Base-by-base conservation (phyloP, 2,113 vertebrate species). In the Protomyctophum bolini region DNA sequence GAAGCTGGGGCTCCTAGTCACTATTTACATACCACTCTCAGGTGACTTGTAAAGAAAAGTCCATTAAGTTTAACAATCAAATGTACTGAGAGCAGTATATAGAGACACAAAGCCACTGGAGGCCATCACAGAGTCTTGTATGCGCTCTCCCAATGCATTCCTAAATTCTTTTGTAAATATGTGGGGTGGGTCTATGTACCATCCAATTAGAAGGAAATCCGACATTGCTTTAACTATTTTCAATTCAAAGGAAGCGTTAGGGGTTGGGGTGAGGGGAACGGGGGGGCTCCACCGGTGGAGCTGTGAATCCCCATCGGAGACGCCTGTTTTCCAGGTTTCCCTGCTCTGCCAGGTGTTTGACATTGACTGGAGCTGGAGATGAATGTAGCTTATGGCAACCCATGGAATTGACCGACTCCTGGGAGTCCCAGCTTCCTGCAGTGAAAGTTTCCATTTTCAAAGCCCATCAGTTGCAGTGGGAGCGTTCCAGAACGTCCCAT, bases 381-480 rank as follows among this genome's bases (percentile, higher is more conserved):
- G 94, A 94, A 95, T 94, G 92, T 91, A 93, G 88, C 88, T 92
- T 88, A 92, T 90, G 92, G 93, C 93, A 94, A 88, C 85, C 91
- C 87, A 89, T 93, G 90, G 94, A 95, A 95, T 90, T 87, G 91
- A 92, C 87, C 61, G 80, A 84, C 93, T 94, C 91, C 63, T 46
- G 91, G 92, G 94, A 94, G 86, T 92, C 91, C 83, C 57, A n/a
- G 91, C 91, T 94, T 95, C 94, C 93, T 95, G 92, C 92, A 92
- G 93, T 85, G 94, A 93, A 94, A 93, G 93, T 94, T 94, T 94
- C 92, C 93, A 83, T 95, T 95, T 97, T 95, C 94, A 95, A 94
- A 96, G 92, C 92, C 88, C 86, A 82, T 93, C 85, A 82, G 83
- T 92, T 91, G 93, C 91, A 87, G 81, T 91, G 93, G 91, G 91